phyloP scores from a whole-genome alignment of 2,113 vertebrate genomes.

The Poecile atricapillus region DNA sequence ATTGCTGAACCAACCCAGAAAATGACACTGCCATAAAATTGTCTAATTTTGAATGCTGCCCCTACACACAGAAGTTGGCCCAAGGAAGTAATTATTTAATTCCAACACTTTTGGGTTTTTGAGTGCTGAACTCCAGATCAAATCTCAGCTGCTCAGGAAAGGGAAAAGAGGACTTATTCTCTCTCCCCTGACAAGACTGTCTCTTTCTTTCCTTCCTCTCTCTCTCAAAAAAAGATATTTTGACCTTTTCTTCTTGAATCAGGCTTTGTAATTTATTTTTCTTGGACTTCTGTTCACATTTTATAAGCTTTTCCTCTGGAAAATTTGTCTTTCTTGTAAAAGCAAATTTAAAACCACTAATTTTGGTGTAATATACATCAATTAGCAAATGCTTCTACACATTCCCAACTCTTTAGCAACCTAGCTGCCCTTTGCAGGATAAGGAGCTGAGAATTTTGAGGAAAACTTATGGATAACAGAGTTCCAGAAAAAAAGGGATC shows the following conservation, averaged over 20 bases:
- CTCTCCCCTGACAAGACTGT: neutral
- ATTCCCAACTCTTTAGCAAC: neutral
- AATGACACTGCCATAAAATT: rapidly evolving
- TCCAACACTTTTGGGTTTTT: neutral
- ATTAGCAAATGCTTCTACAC: neutral
- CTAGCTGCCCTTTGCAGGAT: neutral
- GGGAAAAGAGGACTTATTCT: neutral
- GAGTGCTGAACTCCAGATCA: neutral
- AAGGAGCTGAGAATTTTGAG: neutral
- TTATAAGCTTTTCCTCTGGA: neutral
- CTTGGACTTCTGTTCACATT: neutral
- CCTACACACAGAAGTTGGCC: neutral
- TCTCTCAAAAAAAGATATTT: neutral
- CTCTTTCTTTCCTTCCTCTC: neutral
- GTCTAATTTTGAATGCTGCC: neutral
- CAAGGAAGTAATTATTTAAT: neutral
- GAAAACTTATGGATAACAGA: neutral
- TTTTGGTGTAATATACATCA: neutral
- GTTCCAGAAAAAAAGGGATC: neutral
- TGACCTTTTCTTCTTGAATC: neutral
- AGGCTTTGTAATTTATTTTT: neutral
- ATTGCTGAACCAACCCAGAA: neutral
- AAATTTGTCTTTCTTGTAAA: neutral
- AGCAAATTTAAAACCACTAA: neutral
- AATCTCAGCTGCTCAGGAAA: neutral